These are phyloP conservation scores for Microcebus tavaratra DNA, from an alignment of 2,113 vertebrate genomes.

Conservation along the genomic window DNA sequence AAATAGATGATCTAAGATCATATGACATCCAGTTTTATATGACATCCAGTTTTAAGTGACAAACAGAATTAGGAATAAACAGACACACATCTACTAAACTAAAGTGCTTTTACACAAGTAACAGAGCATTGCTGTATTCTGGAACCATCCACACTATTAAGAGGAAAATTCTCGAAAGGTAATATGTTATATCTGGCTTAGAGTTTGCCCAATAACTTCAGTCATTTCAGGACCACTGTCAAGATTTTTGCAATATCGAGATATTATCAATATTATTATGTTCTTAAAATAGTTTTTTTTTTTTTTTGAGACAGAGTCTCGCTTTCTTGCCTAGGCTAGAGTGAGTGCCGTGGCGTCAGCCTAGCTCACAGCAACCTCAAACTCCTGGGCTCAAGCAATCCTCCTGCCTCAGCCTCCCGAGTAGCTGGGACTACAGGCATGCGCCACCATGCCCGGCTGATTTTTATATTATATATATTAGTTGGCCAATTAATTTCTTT, in stretches of 20 bases:
- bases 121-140: neutral
- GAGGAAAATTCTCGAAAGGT: conserved; percentile 8
- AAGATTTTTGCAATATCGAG: neutral
- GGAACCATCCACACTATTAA: neutral
- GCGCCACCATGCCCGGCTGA: too few species aligned
- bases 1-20: conserved; percentile 31
- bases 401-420: too few species aligned
- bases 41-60: conserved; percentile 7
- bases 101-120: neutral
- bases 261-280: neutral
- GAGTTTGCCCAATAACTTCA: neutral
- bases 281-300: neutral
- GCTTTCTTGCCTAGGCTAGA: too few species aligned
- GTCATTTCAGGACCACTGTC: neutral
- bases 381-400: too few species aligned
- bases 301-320: too few species aligned
- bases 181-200: neutral
- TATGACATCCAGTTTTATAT: neutral
- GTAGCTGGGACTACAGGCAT: too few species aligned
- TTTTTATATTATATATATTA: too few species aligned
- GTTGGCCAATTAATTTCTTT: too few species aligned
- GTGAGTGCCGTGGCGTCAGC: too few species aligned
- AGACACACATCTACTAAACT: neutral
- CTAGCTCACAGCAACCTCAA: too few species aligned
- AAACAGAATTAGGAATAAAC: conserved; percentile 41